A percentile compares a stretch with the other conserved stretches of the same genome.
phyloP scores from a whole-genome alignment of 2,113 vertebrate species.

The Ellobius talpinus region DNA sequence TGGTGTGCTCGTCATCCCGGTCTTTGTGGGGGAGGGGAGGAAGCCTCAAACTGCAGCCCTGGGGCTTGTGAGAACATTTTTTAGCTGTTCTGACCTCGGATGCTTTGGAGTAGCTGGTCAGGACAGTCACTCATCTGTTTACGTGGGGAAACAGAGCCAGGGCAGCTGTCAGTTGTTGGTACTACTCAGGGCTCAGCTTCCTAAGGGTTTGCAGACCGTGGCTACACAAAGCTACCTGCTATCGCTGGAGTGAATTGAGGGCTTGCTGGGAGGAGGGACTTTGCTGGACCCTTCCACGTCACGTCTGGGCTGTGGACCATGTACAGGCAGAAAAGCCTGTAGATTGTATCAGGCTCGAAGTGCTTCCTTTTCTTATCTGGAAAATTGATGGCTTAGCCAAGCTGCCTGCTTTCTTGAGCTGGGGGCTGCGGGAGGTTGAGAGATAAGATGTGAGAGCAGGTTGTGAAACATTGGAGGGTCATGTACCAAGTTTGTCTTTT shows the following conservation, averaged over 20 bases:
- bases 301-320: background rate
- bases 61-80: slow-evolving; percentile 4
- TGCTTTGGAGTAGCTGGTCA: background rate
- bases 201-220: background rate
- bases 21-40: background rate
- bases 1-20: rapidly evolving
- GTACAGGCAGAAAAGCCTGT: background rate
- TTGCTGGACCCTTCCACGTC: background rate
- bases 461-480: background rate
- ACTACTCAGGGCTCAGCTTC: background rate
- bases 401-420: background rate
- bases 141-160: background rate
- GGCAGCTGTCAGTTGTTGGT: background rate
- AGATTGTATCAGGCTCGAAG: rapidly evolving
- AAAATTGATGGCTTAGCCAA: background rate
- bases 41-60: background rate
- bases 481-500: background rate
- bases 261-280: background rate
- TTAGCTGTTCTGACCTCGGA: background rate
- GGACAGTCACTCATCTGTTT: background rate
- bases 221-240: background rate
- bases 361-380: background rate
- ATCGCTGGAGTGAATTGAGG: background rate
- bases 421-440: background rate
- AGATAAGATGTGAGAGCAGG: background rate